Base-by-base conservation (phyloP, 1,140 invertebrate genomes). In the Himalopsyche phryganea region DNA sequence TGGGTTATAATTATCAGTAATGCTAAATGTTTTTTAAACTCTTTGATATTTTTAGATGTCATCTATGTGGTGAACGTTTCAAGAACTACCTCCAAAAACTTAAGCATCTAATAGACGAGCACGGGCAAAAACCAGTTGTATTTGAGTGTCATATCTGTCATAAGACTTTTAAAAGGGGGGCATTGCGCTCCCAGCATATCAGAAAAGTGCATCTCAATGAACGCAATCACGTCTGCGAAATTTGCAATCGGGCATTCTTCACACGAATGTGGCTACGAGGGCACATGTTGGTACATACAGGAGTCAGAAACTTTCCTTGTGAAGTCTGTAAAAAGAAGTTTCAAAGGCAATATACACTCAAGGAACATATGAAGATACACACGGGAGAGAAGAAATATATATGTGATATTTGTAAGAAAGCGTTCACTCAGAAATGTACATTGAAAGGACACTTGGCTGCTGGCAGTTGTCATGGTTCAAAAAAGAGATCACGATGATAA, bases 351-450 rank as follows among this genome's bases (percentile, higher is more conserved):
- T 78, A 86, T 61, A 86, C 84, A 36, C 80, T 89, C 73, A 77
- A 86, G 28, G 80, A 86, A 45, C 87, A 89, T 64, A 80, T 86
- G 65, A 81, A 85, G 48, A 85, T 85, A 4, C 85, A 87, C 53
- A 76, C 75, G 2, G 74, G 78, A 2, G 66, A 77, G 1, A 80
- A 77, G 72, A 80, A 77, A 62, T 79, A 78, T 33, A 71, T 69
- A 17, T 81, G 80, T 64, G 67, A 75, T 2, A 74, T 79, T 35
- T 81, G 80, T 59, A 73, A 76, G 28, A 80, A 71, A 49, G 78
- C 78, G 0, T 81, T 81, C 63, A 73, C 75, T 56, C 74, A 77
- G 61, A 75, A 75, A 50, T 73, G 71, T 46, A 74, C 74, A 36
- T 46, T 77, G 6, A 76, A 76, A 36, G 71, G 71, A 0, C 75